Conservation (phyloP, 1,140 invertebrate genomes). For the Caenorhabditis inopinata region DNA sequence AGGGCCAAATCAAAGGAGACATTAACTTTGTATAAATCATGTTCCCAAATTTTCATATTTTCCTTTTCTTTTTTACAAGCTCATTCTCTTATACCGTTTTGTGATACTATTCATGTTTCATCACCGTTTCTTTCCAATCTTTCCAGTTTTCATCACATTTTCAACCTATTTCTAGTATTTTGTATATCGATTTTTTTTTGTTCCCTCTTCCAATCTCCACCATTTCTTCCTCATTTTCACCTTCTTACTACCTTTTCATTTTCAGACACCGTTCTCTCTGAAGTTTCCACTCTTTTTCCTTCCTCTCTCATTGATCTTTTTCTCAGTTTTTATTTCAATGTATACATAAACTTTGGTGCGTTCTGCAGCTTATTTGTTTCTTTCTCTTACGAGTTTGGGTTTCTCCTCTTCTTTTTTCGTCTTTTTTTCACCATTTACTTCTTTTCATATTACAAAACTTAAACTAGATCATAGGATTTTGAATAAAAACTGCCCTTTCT, state of each 20-base stretch:
- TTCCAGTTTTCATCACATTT: not conserved
- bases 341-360: too few species aligned
- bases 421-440: not conserved
- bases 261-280: not conserved
- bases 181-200: not conserved
- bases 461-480: conserved; percentile 30
- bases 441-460: conserved; percentile 23
- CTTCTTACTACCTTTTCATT: not conserved
- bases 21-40: not conserved
- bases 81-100: not conserved
- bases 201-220: not conserved
- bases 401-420: not conserved
- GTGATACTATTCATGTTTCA: conserved; percentile 29
- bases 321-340: too few species aligned
- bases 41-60: not conserved
- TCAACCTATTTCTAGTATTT: conserved; percentile 13
- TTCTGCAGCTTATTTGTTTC: not conserved
- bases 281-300: not conserved
- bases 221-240: not conserved
- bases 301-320: too few species aligned
- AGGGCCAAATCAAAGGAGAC: not conserved
- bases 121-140: not conserved
- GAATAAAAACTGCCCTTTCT: not conserved
- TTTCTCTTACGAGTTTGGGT: conserved; percentile 25
- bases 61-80: not conserved